A percentile compares a stretch with the other conserved stretches of the same genome.
Evolutionary conservation across 2,888 invertebrate species (phyloP).

Genomic region (Ryuthela nishihirai): DNA sequence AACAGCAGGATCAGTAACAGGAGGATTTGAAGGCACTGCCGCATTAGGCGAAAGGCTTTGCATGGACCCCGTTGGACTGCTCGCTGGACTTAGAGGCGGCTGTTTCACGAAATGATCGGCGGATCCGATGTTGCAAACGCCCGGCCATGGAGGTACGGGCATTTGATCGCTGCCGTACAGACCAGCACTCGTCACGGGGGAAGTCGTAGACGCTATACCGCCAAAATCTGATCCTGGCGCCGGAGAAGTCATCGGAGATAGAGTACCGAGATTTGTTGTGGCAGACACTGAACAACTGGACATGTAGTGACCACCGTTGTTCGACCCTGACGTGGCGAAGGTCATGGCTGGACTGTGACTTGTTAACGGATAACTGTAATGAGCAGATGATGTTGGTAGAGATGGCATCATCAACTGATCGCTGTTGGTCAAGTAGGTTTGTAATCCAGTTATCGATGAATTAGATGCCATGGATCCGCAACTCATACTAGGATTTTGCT

Average conservation of each 20-base stretch:
- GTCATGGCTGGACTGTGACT: conserved; percentile 5
- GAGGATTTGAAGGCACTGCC: not conserved
- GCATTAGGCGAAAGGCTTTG: conserved; percentile 13
- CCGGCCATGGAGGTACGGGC: conserved; percentile 1
- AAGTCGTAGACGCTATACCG: conserved; percentile 15
- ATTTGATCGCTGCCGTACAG: not conserved
- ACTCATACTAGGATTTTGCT: not conserved
- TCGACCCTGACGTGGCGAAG: not conserved
- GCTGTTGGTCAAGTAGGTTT: conserved; percentile 3
- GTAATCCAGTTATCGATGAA: conserved; percentile 10
- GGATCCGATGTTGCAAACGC: not conserved
- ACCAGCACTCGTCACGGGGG: conserved; percentile 10
- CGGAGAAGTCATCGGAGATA: conserved; percentile 8
- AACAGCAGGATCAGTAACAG: conserved; percentile 1
- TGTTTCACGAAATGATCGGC: conserved; percentile 18
- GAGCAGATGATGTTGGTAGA: not conserved
- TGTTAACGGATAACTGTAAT: conserved; percentile 3
- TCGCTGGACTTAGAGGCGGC: conserved; percentile 24
- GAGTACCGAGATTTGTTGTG: not conserved
- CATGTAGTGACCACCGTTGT: conserved; percentile 19
- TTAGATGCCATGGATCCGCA: not conserved
- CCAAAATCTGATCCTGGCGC: conserved; percentile 18
- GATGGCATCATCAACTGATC: conserved; percentile 17
- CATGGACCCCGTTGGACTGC: conserved; percentile 14
- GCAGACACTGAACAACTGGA: conserved; percentile 19